phyloP scores from a whole-genome alignment of 2,113 vertebrate genomes.

The Megaceryle maxima region DNA sequence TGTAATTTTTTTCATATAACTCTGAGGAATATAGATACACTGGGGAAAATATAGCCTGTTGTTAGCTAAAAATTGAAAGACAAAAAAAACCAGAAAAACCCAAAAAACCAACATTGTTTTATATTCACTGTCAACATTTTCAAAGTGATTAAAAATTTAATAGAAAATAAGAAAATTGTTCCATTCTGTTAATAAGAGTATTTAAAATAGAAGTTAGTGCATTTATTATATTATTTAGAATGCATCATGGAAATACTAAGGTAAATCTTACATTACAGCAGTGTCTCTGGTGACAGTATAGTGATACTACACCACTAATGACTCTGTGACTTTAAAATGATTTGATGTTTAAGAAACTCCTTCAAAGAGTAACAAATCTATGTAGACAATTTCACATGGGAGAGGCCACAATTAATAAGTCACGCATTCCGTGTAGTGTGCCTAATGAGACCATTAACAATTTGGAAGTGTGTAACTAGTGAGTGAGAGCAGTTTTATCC shows the following conservation, averaged over 20 bases:
- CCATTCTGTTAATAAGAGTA: background rate
- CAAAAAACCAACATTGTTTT: background rate
- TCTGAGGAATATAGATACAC: background rate
- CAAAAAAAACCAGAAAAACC: background rate
- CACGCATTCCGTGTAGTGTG: background rate
- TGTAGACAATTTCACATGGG: background rate
- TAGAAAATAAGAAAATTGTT: background rate
- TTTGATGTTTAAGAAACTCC: background rate
- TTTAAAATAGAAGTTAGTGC: background rate
- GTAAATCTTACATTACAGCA: background rate
- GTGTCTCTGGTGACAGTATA: background rate
- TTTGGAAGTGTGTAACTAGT: background rate
- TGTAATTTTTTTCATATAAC: background rate
- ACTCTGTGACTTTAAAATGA: background rate
- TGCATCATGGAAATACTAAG: background rate
- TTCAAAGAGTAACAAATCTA: background rate
- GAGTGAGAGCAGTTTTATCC: background rate
- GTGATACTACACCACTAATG: background rate
- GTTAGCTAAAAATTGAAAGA: background rate
- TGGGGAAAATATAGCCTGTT: background rate
- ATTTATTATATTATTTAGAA: background rate
- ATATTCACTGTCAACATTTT: background rate
- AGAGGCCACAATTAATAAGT: constrained; percentile 18
- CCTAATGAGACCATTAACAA: constrained; percentile 43
- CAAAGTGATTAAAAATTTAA: background rate